phyloP scores from a whole-genome alignment of 2,888 invertebrate genomes.

The Amblyjoppa proteus region DNA sequence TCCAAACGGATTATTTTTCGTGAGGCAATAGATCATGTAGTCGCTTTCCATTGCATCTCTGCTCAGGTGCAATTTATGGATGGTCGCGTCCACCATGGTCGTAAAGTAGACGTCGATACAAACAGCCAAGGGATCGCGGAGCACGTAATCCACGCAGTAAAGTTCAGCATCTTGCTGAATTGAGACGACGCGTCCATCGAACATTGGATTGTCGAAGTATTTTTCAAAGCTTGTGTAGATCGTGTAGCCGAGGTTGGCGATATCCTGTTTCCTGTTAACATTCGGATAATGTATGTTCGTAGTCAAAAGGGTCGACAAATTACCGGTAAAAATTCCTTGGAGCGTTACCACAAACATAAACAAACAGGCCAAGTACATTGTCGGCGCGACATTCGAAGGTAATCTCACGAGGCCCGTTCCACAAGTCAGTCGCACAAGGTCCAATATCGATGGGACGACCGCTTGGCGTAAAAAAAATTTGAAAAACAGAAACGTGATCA shows the following conservation, averaged over 20 bases:
- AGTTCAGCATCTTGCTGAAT: neutral
- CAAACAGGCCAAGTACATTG: neutral
- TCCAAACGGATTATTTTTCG: neutral
- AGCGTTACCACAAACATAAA: neutral
- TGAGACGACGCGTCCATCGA: neutral
- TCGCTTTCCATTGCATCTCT: neutral
- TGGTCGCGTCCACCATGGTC: too few species aligned
- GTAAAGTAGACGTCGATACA: neutral
- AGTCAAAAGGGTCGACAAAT: neutral
- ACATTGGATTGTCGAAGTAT: neutral
- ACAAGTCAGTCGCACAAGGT: neutral
- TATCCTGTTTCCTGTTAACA: neutral
- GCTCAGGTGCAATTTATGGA: neutral
- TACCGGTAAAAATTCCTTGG: neutral
- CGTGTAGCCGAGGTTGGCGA: neutral
- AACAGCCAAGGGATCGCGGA: neutral
- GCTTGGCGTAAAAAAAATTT: slow-evolving; percentile 16
- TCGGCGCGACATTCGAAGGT: neutral
- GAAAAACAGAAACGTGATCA: slow-evolving; percentile 4
- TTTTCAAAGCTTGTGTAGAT: neutral
- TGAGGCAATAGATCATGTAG: neutral
- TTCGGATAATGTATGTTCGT: neutral
- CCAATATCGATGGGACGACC: neutral
- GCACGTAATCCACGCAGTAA: neutral
- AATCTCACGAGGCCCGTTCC: neutral